Evolutionary conservation across 1,140 invertebrate species (phyloP).

Genomic region (Schlechtendalia chinensis): DNA sequence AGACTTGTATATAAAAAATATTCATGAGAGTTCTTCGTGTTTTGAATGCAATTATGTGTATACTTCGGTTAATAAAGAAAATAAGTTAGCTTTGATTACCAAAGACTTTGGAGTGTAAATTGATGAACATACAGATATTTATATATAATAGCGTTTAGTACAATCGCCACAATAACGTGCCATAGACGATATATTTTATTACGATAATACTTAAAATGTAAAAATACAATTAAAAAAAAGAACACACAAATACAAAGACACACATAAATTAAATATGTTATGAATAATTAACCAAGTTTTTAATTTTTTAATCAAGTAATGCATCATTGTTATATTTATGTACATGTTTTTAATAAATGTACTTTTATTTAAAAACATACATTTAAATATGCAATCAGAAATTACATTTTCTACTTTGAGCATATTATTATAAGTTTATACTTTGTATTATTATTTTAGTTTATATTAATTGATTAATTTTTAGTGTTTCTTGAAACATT

Average conservation of each 20-base stretch:
- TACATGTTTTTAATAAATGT: neutral
- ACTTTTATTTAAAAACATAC: neutral
- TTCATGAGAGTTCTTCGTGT: neutral
- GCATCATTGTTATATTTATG: neutral
- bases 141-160: neutral
- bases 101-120: neutral
- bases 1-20: constrained; percentile 5
- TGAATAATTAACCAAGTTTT: neutral
- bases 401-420: neutral
- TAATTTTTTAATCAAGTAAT: neutral
- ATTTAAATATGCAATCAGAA: neutral
- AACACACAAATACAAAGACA: too few relatives aligned
- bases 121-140: neutral
- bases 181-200: constrained; percentile 23
- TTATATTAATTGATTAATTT: neutral
- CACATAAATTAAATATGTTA: too few relatives aligned
- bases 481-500: neutral
- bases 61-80: neutral
- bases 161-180: constrained; percentile 38
- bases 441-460: neutral
- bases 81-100: neutral
- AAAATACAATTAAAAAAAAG: neutral
- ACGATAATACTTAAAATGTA: neutral
- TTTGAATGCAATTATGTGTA: constrained; percentile 4
- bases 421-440: neutral